Evolutionary conservation across 2,888 invertebrate species (phyloP), one percentile per base, ranked within the genome.

Genomic region (Synergus umbraculus): DNA sequence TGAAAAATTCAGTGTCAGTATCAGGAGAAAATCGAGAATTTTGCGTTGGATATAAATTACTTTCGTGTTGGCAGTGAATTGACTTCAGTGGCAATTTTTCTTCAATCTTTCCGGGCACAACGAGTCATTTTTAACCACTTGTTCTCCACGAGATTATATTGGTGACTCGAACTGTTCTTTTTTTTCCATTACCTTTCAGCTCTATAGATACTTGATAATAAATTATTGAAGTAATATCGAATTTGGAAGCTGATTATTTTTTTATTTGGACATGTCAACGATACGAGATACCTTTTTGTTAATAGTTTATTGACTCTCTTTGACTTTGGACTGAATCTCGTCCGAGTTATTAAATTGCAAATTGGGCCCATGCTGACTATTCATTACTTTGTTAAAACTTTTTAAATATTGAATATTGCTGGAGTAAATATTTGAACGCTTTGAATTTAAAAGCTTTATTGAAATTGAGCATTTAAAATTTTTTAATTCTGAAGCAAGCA

Each of bases 81-180:
- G 64, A 64, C 29, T 64, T 64, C 41, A 65, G 65, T 41, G 69
- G 13, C 69, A 69, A 46, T 69, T 69, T 69, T 46, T 69, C 69
- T 69, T 46, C 49, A 69, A 69, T 46, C 29, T 13, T 46, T 15
- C 22, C 22, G 46, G 46, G 46, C 8, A 46, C 46, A 69, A 69
- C 22, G 69, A 69, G 46, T 69, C 69, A 69, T 69, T 69, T 67
- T 69, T 69, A 69, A 49, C 69, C 69, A 69, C 69, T 69, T 69
- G 49, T 69, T 69, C 65, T 69, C 69, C 49, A 7, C 22, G 46
- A 29, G 13, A 13, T 69, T 29, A 29, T 69, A 67, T 67, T 67
- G 67, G 67, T 46, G 58, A 58, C 18, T n/a, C 10, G 58, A 18
- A 67, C 22, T 13, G 5, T n/a, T 10, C 13, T n/a, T 69, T 15